phyloP scores from a whole-genome alignment of 2,113 vertebrate genomes.

The Fulmarus glacialis region DNA sequence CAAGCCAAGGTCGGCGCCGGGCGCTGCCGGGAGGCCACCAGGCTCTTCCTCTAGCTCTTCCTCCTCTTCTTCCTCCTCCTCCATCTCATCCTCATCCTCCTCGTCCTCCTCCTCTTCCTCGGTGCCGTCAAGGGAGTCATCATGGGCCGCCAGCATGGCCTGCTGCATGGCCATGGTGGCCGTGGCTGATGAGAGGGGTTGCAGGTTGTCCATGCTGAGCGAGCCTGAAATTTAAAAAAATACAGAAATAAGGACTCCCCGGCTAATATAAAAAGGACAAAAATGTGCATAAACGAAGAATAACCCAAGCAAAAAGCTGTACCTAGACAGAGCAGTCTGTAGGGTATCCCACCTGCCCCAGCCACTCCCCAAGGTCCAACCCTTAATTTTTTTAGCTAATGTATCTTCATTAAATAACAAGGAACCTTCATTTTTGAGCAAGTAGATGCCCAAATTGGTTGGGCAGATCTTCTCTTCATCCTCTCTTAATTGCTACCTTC shows the following conservation, averaged over 20 bases:
- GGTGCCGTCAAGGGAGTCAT: conserved; percentile 94
- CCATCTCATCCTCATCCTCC: conserved; percentile 76
- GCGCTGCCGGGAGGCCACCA: conserved; percentile 76
- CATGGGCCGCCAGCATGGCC: conserved; percentile 90
- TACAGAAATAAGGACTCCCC: neutral
- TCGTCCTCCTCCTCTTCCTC: conserved; percentile 89
- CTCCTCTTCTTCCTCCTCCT: conserved; percentile 79
- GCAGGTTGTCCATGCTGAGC: conserved; percentile 90
- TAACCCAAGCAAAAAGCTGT: neutral
- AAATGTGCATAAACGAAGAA: neutral
- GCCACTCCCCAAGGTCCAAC: neutral
- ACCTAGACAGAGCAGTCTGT: neutral
- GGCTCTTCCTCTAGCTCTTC: conserved; percentile 79
- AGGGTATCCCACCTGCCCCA: neutral
- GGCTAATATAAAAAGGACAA: neutral
- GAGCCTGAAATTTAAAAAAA: conserved; percentile 75
- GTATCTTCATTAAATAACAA: neutral
- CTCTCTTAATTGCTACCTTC: neutral
- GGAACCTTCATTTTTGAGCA: neutral
- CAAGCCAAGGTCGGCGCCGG: conserved; percentile 85
- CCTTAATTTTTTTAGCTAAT: neutral
- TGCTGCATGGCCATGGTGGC: conserved; percentile 98
- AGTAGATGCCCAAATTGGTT: neutral
- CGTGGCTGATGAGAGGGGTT: conserved; percentile 92
- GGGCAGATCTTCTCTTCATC: neutral